Base-by-base conservation (phyloP, 2,888 invertebrate species). In the Parelbella ahira region DNA sequence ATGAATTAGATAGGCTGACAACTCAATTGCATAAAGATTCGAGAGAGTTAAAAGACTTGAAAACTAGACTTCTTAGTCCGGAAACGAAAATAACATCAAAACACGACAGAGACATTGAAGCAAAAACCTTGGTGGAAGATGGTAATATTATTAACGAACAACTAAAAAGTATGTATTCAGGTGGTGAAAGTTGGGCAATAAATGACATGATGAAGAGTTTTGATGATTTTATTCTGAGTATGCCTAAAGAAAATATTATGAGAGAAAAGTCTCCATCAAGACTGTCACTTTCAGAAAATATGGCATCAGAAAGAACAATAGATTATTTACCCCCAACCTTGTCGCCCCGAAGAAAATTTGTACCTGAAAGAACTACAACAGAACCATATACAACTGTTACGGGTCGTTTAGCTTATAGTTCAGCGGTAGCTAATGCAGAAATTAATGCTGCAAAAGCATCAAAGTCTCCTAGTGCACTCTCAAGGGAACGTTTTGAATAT, bases 21-120 rank as follows among this genome's bases (percentile, higher is more conserved):
- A 91, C 89, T 52, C 93, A 93, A 80, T 88, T 94, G 65, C 92
- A 93, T 59, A 92, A 93, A 79, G 94, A 94, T 82, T 93, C 93
- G 45, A 91, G 92, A 72, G 93, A 93, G 75, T 88, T 93, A 58
- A 92, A 93, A 79, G 93, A 93, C 70, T 86, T 94, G 53, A 92
- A 93, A 76, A 89, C 91, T 58, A 90, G 92, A 72, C 80, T 93
- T 51, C 82, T 92, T 63, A 92, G 91, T 67, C 91, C 92, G 6
- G 91, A 92, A 45, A 88, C 89, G 44, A 83, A 84, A 68, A 58
- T 66, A 44, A 55, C 72, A 58, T 59, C 62, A 33, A 81, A 81
- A 63, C 83, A 77, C 46, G 87, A 88, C 41, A 79, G 90, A 52
- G 90, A 90, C 49, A 86, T 89, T 44, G 91, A 91, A 68, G 89